Evolutionary conservation across 2,797 vertebrate species (phyloP).

Genomic region (Ctenopoma kingsleyae): DNA sequence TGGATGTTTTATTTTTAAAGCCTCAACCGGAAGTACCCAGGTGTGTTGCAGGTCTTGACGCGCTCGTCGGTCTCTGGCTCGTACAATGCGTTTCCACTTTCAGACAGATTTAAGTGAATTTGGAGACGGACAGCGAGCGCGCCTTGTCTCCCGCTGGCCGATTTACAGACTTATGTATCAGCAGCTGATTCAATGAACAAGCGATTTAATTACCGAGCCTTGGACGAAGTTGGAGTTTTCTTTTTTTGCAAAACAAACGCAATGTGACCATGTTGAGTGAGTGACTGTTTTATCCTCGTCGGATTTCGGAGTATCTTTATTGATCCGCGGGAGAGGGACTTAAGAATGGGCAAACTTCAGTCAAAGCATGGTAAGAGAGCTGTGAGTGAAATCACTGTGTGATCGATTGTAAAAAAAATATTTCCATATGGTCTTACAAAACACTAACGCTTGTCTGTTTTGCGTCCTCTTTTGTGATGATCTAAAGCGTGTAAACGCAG

Average conservation of each 20-base stretch:
- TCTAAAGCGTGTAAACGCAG: constrained; percentile 84
- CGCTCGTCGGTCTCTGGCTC: constrained; percentile 4
- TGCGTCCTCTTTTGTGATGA: constrained; percentile 43
- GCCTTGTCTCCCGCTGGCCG: constrained; percentile 3
- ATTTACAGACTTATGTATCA: background rate
- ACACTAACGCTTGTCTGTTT: constrained; percentile 53
- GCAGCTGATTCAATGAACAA: constrained; percentile 54
- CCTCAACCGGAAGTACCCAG: constrained; percentile 13
- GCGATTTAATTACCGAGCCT: constrained; percentile 24
- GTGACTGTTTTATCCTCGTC: constrained; percentile 57
- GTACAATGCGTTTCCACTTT: constrained; percentile 30
- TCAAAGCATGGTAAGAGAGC: constrained; percentile 87
- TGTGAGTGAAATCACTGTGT: background rate
- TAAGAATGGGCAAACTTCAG: constrained; percentile 87
- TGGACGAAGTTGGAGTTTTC: constrained; percentile 73
- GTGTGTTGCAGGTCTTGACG: constrained; percentile 3
- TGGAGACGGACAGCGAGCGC: constrained; percentile 15
- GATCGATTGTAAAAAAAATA: background rate
- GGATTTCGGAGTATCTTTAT: constrained; percentile 69
- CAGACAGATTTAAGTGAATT: constrained; percentile 46
- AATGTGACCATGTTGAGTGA: constrained; percentile 78
- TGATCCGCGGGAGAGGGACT: constrained; percentile 57
- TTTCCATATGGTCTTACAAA: background rate
- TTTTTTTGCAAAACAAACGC: constrained; percentile 63
- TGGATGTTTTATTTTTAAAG: constrained; percentile 43